phyloP scores from a whole-genome alignment of 2,113 vertebrate species.

The Tragelaphus scriptus region DNA sequence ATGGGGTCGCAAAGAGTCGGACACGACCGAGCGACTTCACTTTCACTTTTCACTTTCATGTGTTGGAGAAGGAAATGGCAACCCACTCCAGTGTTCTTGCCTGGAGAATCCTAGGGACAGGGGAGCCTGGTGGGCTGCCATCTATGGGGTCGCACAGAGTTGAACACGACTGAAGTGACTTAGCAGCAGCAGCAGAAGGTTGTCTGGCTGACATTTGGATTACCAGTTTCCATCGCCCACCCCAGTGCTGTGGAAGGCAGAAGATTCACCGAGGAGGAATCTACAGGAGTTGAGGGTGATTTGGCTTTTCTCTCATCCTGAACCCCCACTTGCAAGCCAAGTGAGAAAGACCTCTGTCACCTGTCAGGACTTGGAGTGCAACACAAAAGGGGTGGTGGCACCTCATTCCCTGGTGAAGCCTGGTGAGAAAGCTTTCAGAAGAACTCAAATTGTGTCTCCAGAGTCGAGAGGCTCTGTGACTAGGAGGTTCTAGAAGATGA shows the following conservation, averaged over 20 bases:
- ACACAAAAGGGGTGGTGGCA: background rate
- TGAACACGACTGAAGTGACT: no score
- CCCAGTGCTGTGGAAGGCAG: background rate
- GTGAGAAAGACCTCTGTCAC: background rate
- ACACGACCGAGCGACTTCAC: no score
- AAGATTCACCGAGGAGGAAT: background rate
- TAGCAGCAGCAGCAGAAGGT: background rate
- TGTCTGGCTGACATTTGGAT: background rate
- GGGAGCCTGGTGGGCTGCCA: no score
- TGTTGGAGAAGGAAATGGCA: no score
- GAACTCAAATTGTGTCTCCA: background rate
- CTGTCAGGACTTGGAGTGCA: background rate
- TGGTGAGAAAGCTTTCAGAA: background rate
- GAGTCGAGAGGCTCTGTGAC: background rate
- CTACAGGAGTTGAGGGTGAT: background rate
- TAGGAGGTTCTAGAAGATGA: background rate
- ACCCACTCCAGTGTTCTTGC: no score
- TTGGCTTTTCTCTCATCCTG: background rate
- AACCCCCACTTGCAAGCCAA: background rate
- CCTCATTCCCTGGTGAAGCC: background rate
- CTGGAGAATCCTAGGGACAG: no score
- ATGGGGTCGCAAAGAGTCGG: no score
- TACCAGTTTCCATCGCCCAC: background rate
- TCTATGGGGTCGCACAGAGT: no score
- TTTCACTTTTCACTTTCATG: no score